phyloP scores from a whole-genome alignment of 1,140 invertebrate genomes.

The Nixonia krombeini region DNA sequence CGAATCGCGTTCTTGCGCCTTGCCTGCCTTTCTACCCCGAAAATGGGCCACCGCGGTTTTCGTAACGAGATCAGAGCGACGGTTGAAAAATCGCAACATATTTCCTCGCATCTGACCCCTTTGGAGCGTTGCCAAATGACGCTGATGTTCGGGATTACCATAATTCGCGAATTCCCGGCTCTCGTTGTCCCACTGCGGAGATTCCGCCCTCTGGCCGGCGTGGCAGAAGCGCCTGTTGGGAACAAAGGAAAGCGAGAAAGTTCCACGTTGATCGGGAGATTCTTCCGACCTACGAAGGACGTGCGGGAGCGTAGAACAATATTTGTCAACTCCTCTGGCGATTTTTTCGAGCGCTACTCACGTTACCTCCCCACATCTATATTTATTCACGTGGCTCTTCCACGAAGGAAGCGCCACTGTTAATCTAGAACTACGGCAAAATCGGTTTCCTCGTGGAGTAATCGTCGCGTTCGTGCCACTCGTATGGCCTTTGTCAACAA shows the following conservation, averaged over 20 bases:
- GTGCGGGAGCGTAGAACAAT: constrained; percentile 16
- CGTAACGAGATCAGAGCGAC: too few relatives aligned
- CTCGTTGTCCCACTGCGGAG: not conserved
- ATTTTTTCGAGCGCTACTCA: not conserved
- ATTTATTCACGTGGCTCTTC: too few relatives aligned
- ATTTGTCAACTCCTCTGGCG: constrained; percentile 11
- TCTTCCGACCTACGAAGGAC: constrained; percentile 1
- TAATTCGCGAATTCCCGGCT: constrained; percentile 18
- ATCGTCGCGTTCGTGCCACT: too few relatives aligned
- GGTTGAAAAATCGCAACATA: too few relatives aligned
- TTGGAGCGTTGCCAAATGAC: constrained; percentile 20
- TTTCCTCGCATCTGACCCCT: constrained; percentile 11
- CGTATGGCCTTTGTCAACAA: too few relatives aligned
- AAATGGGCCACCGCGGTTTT: not conserved
- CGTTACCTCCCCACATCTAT: not conserved
- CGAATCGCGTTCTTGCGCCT: too few relatives aligned
- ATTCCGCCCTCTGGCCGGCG: constrained; percentile 8
- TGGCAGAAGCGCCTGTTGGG: constrained; percentile 1
- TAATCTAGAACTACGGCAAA: too few relatives aligned
- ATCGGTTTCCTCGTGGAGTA: too few relatives aligned
- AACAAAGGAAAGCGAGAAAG: constrained; percentile 12
- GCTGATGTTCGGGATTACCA: constrained; percentile 10
- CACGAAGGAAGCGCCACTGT: too few relatives aligned
- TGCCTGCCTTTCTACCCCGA: constrained; percentile 1
- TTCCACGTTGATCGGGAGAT: not conserved